Evolutionary conservation across 2,113 vertebrate genomes (phyloP).

Genomic region (Casuarius casuarius): DNA sequence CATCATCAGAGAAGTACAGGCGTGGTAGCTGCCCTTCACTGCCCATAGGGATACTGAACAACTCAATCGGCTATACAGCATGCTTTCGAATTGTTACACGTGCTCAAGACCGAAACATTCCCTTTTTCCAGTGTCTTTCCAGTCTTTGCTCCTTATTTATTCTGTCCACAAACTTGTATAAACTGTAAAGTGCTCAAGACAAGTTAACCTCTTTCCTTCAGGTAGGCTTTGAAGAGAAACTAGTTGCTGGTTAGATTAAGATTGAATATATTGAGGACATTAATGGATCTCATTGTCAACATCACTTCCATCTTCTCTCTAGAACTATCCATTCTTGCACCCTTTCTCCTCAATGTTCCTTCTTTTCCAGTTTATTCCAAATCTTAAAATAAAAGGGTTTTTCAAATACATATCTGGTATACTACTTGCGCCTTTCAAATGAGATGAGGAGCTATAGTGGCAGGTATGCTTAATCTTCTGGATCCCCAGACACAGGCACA

Average conservation of each 20-base stretch:
- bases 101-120: background rate
- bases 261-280: background rate
- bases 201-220: background rate
- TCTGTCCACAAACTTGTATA: background rate
- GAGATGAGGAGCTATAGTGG: background rate
- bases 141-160: background rate
- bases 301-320: background rate
- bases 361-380: background rate
- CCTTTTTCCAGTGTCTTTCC: background rate
- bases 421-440: background rate
- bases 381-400: background rate
- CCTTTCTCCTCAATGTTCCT: background rate
- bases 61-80: background rate
- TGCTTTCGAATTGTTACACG: background rate
- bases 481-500: background rate
- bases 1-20: background rate
- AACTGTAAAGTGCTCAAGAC: background rate
- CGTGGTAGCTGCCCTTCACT: too few relatives aligned
- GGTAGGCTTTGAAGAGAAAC: background rate
- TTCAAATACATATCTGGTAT: background rate
- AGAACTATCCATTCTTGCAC: background rate
- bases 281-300: background rate
- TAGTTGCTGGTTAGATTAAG: background rate
- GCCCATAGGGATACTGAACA: background rate
- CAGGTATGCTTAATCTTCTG: background rate